A percentile compares a stretch with the other conserved stretches of the same genome.
Conservation (phyloP, 2,797 vertebrate genomes). For the Heliangelus exortis region DNA sequence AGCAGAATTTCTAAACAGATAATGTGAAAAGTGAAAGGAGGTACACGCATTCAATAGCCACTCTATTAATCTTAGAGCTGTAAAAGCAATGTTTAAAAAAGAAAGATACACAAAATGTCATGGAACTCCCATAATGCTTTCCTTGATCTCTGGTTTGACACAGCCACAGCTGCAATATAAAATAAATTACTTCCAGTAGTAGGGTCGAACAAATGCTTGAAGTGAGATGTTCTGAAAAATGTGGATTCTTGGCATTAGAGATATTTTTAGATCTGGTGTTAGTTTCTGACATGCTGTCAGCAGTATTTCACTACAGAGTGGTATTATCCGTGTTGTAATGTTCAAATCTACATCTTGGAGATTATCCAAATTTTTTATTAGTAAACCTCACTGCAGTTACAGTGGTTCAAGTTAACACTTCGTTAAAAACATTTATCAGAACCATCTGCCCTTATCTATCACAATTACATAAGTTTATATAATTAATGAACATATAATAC, state of each 20-base stretch:
- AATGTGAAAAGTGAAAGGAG: background rate
- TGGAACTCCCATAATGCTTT: background rate
- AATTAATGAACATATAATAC: slow-evolving; percentile 4
- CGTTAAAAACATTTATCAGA: slow-evolving; percentile 1
- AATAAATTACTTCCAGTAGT: slow-evolving; percentile 29
- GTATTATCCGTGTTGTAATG: background rate
- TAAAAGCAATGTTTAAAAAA: background rate
- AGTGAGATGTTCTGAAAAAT: slow-evolving; percentile 9
- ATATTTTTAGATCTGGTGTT: slow-evolving; percentile 15
- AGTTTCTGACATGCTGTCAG: slow-evolving; percentile 6
- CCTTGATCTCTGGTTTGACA: background rate
- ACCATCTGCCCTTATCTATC: background rate
- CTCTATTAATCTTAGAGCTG: background rate
- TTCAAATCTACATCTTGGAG: slow-evolving; percentile 42
- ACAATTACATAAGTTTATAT: background rate
- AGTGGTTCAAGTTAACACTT: slow-evolving; percentile 13
- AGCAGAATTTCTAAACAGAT: accelerated
- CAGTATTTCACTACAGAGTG: background rate
- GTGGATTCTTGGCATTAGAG: background rate
- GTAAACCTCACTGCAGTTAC: slow-evolving; percentile 17
- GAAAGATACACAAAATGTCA: background rate
- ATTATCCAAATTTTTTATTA: slow-evolving; percentile 36
- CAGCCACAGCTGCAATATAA: background rate
- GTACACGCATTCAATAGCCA: background rate
- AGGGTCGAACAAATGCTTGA: background rate